Percentiles rank a stretch among this genome's conserved stretches.
Evolutionary conservation across 2,797 vertebrate species (phyloP).

Genomic region (Dendrocincla fuliginosa): DNA sequence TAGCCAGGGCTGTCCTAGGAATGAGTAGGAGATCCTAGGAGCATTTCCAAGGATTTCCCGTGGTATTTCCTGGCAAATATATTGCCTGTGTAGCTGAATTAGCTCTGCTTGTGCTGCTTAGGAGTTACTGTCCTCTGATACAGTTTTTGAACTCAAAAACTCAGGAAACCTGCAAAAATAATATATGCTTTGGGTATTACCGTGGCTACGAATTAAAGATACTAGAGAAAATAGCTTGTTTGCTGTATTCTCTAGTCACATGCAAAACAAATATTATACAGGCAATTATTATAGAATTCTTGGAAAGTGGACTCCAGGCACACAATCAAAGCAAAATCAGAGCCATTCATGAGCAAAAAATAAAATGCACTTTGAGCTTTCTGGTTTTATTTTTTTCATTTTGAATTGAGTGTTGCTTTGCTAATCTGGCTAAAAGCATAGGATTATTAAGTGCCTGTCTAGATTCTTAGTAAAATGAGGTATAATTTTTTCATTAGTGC

Average conservation of each 20-base stretch:
- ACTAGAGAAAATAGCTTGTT: slow-evolving; percentile 16
- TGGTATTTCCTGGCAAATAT: slow-evolving; percentile 1
- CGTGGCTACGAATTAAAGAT: neutral
- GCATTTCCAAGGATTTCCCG: slow-evolving; percentile 54
- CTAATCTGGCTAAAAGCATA: neutral
- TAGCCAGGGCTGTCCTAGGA: slow-evolving; percentile 20
- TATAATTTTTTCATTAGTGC: neutral
- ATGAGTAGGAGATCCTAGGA: slow-evolving; percentile 49
- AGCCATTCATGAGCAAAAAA: slow-evolving; percentile 37
- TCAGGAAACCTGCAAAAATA: neutral
- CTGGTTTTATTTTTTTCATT: neutral
- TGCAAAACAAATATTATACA: neutral
- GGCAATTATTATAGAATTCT: slow-evolving; percentile 29
- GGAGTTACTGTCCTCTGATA: slow-evolving; percentile 16
- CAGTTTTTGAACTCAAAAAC: neutral
- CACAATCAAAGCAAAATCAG: slow-evolving; percentile 25
- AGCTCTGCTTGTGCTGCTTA: neutral
- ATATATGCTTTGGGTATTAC: neutral
- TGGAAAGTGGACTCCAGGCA: slow-evolving; percentile 39
- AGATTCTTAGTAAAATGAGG: neutral
- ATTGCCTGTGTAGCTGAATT: neutral
- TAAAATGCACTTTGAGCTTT: slow-evolving; percentile 16
- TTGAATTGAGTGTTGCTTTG: neutral
- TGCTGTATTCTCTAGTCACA: slow-evolving; percentile 14
- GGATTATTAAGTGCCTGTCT: neutral